Conservation (phyloP, 2,797 vertebrate species). For the Tiaroga cobitis region DNA sequence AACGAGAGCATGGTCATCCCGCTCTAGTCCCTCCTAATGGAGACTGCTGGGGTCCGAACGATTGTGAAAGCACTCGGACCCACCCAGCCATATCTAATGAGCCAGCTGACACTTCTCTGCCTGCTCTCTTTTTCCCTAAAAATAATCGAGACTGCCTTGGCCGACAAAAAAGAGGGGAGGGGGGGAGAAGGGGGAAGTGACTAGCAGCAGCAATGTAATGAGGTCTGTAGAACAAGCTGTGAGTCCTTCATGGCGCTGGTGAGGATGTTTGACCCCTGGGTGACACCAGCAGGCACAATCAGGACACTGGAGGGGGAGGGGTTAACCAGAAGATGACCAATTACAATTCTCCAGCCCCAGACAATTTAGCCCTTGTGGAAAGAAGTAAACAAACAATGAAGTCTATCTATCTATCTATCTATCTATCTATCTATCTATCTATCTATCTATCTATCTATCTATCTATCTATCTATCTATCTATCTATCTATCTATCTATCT, state of each 20-base stretch:
- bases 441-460: not conserved
- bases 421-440: not conserved
- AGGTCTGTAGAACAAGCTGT: conserved; percentile 85
- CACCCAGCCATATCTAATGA: conserved; percentile 84
- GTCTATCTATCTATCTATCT: not conserved
- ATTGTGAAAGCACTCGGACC: conserved; percentile 80
- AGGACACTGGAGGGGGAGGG: conserved; percentile 66
- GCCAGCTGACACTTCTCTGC: conserved; percentile 83
- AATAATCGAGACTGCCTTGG: conserved; percentile 72
- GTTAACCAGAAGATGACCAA: conserved; percentile 39
- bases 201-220: conserved; percentile 88
- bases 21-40: conserved; percentile 86
- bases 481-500: fast-evolving
- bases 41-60: conserved; percentile 84
- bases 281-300: conserved; percentile 76
- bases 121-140: conserved; percentile 37
- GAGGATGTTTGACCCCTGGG: conserved; percentile 81
- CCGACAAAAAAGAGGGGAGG: conserved; percentile 43
- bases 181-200: conserved; percentile 68
- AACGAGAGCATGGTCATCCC: conserved; percentile 82
- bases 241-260: conserved; percentile 53
- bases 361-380: conserved; percentile 57
- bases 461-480: fast-evolving
- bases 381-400: conserved; percentile 71
- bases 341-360: conserved; percentile 53